phyloP scores from a whole-genome alignment of 2,797 vertebrate species.

The Chiroxiphia lanceolata region DNA sequence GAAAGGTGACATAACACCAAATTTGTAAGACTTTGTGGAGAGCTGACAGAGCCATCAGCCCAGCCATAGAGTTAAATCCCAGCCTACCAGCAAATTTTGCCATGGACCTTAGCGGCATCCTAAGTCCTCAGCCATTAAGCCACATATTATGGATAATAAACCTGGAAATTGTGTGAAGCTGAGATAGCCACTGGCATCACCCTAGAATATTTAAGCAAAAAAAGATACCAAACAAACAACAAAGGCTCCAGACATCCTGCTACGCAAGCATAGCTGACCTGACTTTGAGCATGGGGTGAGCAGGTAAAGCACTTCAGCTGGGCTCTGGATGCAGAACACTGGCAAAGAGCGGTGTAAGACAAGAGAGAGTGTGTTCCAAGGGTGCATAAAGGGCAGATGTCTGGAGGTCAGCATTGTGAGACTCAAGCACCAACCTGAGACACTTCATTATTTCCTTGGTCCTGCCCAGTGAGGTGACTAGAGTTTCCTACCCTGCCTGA shows the following conservation, averaged over 20 bases:
- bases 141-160: neutral
- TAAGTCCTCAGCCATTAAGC: neutral
- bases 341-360: rapidly evolving
- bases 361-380: too few relatives aligned
- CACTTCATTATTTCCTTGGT: neutral
- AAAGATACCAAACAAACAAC: neutral
- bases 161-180: neutral
- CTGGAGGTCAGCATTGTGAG: neutral
- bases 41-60: neutral
- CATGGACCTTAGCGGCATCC: neutral
- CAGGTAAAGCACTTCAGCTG: neutral
- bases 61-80: neutral
- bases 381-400: rapidly evolving
- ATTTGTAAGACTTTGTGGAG: neutral
- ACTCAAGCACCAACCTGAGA: neutral
- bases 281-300: neutral
- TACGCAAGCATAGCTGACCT: neutral
- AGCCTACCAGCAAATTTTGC: neutral
- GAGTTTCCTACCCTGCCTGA: neutral
- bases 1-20: neutral
- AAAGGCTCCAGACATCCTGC: neutral
- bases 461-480: neutral
- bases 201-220: neutral
- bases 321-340: rapidly evolving
- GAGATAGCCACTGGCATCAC: neutral